Base-by-base conservation (phyloP, 2,113 vertebrate genomes). In the Manacus vitellinus region DNA sequence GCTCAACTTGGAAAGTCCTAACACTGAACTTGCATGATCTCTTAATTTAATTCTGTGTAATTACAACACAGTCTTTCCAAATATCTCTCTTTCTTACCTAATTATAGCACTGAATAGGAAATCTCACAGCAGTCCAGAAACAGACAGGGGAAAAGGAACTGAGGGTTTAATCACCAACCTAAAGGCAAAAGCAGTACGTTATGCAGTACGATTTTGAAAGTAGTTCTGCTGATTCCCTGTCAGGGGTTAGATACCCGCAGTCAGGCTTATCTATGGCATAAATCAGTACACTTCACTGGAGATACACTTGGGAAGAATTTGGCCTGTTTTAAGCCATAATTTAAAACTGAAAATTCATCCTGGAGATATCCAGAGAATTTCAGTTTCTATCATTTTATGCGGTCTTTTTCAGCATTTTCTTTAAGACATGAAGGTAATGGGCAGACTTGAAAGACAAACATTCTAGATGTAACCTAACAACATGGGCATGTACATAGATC, bases 111-210 rank as follows among this genome's bases (percentile, higher is more conserved):
- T 59, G 46, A 46, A 85, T 16, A 72, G 65, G 66, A 91, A 94
- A 87, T 70, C 63, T 81, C 70, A 76, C 31, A 46, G 76, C 86
- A 93, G 47, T 33, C 55, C 74, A 76, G 59, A 61, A 85, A 66
- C 31, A 76, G 35, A 35, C 44, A 85, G 23, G 28, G 43, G 31
- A 72, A 91, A 89, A 89, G 44, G 14, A 95, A 55, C 33, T 30
- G 55, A 71, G 30, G 14, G 21, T 72, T 96, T 95, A 89, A 88
- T 88, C 78, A 93, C 35, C 41, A 88, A 79, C 30, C 71, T 75
- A 63, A 87, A 88, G 47, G 82, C 72, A 93, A 85, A 72, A 82
- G 10, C 22, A 89, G 18, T 43, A 33, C 1, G 4, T 71, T 91
- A 43, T 58, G 37, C 62, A 72, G 33, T 35, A 54, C 2, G n/a